Evolutionary conservation across 23 tunicate genomes (phyloP).

Genomic region (Botrylloides violaceus): DNA sequence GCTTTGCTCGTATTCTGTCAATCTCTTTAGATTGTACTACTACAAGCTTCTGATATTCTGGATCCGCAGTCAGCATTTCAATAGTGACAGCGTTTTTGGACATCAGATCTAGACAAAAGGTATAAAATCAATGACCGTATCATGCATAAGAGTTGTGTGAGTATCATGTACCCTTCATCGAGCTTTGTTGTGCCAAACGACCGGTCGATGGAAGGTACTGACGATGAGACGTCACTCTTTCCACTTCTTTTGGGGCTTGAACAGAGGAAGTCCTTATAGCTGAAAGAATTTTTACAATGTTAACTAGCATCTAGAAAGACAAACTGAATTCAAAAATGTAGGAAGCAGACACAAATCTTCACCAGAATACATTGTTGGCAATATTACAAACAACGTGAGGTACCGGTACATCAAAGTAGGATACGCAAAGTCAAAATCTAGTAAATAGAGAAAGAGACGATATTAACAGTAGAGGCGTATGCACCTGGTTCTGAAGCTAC

Average conservation of each 20-base stretch:
- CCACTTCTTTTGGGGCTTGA: no score
- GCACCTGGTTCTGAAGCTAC: neutral
- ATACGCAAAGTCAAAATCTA: no score
- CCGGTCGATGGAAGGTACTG: slow-evolving; percentile 6
- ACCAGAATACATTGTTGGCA: no score
- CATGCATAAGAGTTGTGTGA: neutral
- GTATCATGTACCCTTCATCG: neutral
- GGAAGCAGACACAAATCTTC: no score
- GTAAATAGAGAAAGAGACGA: no score
- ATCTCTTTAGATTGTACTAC: slow-evolving; percentile 5
- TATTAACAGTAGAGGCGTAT: no score
- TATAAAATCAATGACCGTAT: neutral
- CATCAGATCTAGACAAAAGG: slow-evolving; percentile 4
- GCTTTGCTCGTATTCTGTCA: neutral
- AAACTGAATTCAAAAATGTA: no score
- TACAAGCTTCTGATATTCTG: neutral
- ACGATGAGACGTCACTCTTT: neutral
- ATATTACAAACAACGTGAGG: no score
- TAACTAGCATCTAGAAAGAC: no score
- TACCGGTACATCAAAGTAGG: no score
- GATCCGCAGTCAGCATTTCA: slow-evolving; percentile 10
- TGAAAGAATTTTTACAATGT: no score
- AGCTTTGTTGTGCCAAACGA: neutral
- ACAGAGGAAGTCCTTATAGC: no score
- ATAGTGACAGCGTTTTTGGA: slow-evolving; percentile 7